phyloP scores from a whole-genome alignment of 2,888 invertebrate genomes.

The Spicauda simplicius region DNA sequence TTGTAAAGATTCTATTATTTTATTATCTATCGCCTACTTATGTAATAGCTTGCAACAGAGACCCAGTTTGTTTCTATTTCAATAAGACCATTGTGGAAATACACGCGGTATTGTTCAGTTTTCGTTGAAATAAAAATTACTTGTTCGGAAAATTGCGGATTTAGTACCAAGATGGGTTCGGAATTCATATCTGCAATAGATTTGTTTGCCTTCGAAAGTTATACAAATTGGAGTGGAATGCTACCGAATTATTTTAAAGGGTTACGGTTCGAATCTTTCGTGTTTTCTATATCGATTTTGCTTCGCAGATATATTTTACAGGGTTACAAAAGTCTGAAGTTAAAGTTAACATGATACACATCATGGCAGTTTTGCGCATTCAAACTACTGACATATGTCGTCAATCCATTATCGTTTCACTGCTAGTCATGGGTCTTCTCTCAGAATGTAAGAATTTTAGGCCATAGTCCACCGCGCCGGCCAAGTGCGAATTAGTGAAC shows the following conservation, averaged over 20 bases:
- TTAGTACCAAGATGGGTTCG: conserved; percentile 1
- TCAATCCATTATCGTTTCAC: too few relatives aligned
- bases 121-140: conserved; percentile 11
- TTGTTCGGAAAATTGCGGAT: conserved; percentile 5
- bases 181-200: conserved; percentile 4
- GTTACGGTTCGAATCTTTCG: neutral
- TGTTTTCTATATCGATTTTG: neutral
- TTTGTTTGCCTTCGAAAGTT: conserved; percentile 1
- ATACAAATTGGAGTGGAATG: conserved; percentile 5
- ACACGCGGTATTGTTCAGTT: conserved; percentile 3
- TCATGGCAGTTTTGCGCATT: too few relatives aligned
- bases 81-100: neutral
- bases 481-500: too few relatives aligned
- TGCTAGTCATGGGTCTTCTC: too few relatives aligned
- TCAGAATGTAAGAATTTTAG: too few relatives aligned
- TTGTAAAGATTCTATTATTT: too few relatives aligned
- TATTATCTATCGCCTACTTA: too few relatives aligned
- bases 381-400: too few relatives aligned
- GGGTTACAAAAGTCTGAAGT: too few relatives aligned
- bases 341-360: too few relatives aligned
- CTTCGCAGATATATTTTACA: too few relatives aligned
- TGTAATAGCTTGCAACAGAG: neutral
- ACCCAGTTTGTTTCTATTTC: neutral
- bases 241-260: neutral
- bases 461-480: too few relatives aligned